phyloP scores from a whole-genome alignment of 2,113 vertebrate genomes.

The Cheirogaleus medius region DNA sequence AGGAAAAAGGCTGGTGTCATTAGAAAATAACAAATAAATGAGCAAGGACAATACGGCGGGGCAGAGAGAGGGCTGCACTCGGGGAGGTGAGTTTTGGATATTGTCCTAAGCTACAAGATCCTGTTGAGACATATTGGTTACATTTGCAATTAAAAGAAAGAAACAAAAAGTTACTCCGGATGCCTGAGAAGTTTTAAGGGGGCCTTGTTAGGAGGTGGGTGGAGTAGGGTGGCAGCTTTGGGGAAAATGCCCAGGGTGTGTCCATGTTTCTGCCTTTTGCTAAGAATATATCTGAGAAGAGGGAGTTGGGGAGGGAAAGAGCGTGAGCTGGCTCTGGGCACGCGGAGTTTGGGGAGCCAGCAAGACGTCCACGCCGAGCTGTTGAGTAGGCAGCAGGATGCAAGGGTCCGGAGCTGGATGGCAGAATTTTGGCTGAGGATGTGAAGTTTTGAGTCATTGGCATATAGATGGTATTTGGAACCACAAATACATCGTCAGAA shows the following conservation, averaged over 20 bases:
- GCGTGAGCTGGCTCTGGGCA: rapidly evolving
- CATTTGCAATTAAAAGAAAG: background rate
- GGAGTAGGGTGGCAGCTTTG: background rate
- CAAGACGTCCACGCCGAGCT: background rate
- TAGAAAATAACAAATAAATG: background rate
- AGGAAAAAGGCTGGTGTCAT: background rate
- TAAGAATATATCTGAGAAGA: background rate
- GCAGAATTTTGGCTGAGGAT: background rate
- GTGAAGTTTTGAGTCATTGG: slow-evolving; percentile 2
- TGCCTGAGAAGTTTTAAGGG: background rate
- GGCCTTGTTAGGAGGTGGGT: rapidly evolving
- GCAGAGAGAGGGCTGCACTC: background rate
- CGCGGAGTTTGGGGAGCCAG: background rate
- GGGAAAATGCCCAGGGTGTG: rapidly evolving
- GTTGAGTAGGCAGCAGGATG: background rate
- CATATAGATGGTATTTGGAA: slow-evolving; percentile 58
- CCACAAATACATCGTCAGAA: background rate
- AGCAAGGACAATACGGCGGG: rapidly evolving
- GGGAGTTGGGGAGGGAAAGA: too few species aligned
- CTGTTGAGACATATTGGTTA: too few species aligned
- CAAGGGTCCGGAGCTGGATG: background rate
- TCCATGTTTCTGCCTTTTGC: background rate
- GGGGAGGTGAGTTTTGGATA: too few species aligned
- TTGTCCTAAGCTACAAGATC: background rate
- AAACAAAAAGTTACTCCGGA: rapidly evolving